These are phyloP conservation scores for Sarcophilus harrisii DNA, from an alignment of 2,797 vertebrate genomes.

Conservation along the genomic window DNA sequence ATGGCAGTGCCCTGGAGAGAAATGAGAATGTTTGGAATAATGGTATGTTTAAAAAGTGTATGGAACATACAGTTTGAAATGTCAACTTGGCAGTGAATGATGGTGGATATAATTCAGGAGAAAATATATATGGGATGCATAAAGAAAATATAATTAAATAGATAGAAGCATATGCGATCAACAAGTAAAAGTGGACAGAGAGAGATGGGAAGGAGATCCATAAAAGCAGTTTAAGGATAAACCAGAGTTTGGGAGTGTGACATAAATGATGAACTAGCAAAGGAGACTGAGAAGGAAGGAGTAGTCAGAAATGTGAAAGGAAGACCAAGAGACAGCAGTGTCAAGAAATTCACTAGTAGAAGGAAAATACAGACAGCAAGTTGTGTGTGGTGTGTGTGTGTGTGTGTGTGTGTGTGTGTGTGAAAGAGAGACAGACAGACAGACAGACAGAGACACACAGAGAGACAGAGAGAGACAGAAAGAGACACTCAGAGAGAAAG, in stretches of 20 bases:
- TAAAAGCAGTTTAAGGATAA: background rate
- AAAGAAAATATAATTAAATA: background rate
- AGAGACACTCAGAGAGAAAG: too few species aligned
- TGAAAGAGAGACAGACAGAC: too few species aligned
- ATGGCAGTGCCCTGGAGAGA: background rate
- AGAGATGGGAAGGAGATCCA: background rate
- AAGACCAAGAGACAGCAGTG: background rate
- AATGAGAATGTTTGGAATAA: background rate
- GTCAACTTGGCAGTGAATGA: background rate
- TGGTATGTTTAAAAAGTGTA: background rate
- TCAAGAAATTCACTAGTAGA: background rate
- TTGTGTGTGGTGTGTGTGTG: too few species aligned
- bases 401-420: too few species aligned
- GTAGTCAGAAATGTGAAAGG: background rate
- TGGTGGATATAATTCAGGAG: background rate
- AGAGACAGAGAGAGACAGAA: too few species aligned
- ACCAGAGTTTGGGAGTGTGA: background rate
- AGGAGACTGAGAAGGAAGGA: background rate
- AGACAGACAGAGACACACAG: too few species aligned
- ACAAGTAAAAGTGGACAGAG: background rate
- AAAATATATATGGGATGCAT: background rate
- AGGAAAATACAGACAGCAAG: background rate
- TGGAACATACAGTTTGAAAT: background rate
- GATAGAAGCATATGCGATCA: background rate
- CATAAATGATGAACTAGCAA: background rate